phyloP scores from a whole-genome alignment of 2,113 vertebrate species.

The Sterna hirundo region DNA sequence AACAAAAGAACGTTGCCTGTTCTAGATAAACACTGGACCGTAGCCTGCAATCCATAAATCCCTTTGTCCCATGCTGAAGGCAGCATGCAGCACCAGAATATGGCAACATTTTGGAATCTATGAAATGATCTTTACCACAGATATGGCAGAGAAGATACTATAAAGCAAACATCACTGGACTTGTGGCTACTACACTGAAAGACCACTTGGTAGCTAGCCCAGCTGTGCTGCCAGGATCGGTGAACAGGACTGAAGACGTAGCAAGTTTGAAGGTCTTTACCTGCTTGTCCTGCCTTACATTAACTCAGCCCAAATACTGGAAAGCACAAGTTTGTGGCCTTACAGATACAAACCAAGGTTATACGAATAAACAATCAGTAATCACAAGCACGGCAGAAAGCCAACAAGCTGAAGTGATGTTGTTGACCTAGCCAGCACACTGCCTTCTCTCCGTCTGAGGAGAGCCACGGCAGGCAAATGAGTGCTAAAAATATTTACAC shows the following conservation, averaged over 20 bases:
- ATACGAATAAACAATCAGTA: background rate
- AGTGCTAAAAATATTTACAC: background rate
- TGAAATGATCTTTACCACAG: background rate
- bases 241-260: background rate
- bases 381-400: background rate
- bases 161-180: background rate
- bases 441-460: background rate
- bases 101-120: background rate
- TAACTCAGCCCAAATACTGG: background rate
- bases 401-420: background rate
- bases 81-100: background rate
- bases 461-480: background rate
- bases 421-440: background rate
- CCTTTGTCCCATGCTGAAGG: background rate
- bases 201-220: background rate
- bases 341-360: background rate
- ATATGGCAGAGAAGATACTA: background rate
- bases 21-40: background rate
- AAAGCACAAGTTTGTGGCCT: background rate
- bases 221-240: background rate
- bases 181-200: background rate
- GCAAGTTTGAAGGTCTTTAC: background rate
- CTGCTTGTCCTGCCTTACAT: background rate
- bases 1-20: background rate
- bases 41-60: background rate